Percentiles rank a stretch among this genome's conserved stretches.
phyloP scores from a whole-genome alignment of 2,797 vertebrate species.

The Tauraco hartlaubi region DNA sequence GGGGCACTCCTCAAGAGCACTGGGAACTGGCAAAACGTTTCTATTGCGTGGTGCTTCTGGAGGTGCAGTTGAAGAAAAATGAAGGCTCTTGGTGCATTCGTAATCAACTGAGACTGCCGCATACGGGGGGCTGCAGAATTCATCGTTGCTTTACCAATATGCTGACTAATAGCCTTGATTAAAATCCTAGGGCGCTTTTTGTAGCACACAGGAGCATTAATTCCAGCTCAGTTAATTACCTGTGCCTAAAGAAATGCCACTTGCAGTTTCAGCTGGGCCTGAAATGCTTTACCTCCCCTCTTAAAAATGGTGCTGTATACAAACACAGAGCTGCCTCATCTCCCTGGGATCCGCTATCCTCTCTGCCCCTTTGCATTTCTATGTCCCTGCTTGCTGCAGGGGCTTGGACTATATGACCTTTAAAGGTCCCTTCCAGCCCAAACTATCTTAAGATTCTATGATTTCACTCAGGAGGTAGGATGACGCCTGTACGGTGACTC shows the following conservation, averaged over 20 bases:
- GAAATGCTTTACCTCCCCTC: neutral
- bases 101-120: slow-evolving; percentile 26
- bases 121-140: slow-evolving; percentile 19
- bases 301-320: neutral
- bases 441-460: neutral
- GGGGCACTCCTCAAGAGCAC: neutral
- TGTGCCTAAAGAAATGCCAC: slow-evolving; percentile 31
- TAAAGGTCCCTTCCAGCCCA: neutral
- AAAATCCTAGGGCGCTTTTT: slow-evolving; percentile 29
- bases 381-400: neutral
- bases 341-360: neutral
- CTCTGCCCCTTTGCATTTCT: neutral
- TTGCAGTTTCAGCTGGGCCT: neutral
- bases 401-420: neutral
- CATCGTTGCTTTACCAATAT: neutral
- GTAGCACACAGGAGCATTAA: slow-evolving; percentile 16
- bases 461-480: neutral
- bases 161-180: slow-evolving; percentile 56
- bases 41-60: neutral
- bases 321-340: neutral
- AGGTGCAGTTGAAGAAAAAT: neutral
- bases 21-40: neutral
- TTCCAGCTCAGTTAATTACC: slow-evolving; percentile 57
- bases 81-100: neutral
- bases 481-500: neutral